Evolutionary conservation across 1,140 invertebrate genomes (phyloP), one percentile per base, ranked within the genome.

Genomic region (Trachymyrmex septentrionalis): DNA sequence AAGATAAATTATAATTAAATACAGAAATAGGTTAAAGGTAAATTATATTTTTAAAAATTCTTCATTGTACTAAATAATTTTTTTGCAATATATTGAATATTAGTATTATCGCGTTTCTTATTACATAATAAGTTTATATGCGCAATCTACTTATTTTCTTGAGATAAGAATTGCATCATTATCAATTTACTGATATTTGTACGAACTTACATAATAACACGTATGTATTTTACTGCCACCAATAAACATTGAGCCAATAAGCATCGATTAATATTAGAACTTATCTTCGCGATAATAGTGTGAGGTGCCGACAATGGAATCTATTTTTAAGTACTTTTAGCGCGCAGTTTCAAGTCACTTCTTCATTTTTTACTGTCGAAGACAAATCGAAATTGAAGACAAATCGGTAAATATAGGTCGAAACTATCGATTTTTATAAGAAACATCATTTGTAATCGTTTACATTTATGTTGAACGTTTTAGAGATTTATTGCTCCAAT

Each of bases 111-210:
- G 4, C 12, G 4, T 9, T 38, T 38, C 71, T 73, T 55, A 55
- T 73, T 73, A 75, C 14, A 34, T 75, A 57, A 75, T 55, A 27
- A 30, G 0, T 55, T 55, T 55, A 73, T 53, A 12, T 6, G 12
- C 19, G n/a, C 12, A 14, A 59, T 10, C 12, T 21, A 4, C 10
- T 61, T 61, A 61, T 24, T 24, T 19, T 44, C 14, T 55, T 30
- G 50, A 55, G 71, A 76, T 76, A 76, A 76, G 73, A 76, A 2
- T 9, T 61, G 30, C 34, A n/a, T 38, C n/a, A 5, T 38, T 24
- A 9, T 38, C 12, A 66, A 24, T 38, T 19, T 75, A 7, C 12
- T 4, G 12, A 14, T n/a, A 3, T 5, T 16, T 2, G 5, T 9
- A 55, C 16, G 16, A 48, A 38, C 9, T 0, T 12, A 48, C 5